A percentile compares a stretch with the other conserved stretches of the same genome.
These are phyloP conservation scores for Podabrus alpinus DNA, from an alignment of 2,888 invertebrate genomes.

Conservation along the genomic window DNA sequence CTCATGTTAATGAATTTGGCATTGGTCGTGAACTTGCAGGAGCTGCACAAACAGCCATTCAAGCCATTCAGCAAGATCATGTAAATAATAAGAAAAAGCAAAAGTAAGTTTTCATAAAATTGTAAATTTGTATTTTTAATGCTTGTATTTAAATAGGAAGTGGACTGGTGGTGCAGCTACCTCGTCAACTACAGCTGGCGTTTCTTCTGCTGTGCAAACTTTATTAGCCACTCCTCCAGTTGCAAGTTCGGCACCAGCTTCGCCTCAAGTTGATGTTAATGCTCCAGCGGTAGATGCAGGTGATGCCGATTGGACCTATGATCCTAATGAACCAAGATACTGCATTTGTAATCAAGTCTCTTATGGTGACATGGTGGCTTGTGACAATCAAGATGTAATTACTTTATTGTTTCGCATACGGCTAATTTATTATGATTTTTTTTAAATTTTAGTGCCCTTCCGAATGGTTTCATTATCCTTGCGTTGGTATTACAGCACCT, in stretches of 20 bases:
- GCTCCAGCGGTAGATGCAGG: slow-evolving; percentile 62
- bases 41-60: slow-evolving; percentile 73
- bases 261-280: slow-evolving; percentile 53
- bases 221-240: slow-evolving; percentile 49
- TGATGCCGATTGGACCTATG: slow-evolving; percentile 88
- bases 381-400: slow-evolving; percentile 92
- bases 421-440: not conserved
- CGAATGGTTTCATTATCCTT: slow-evolving; percentile 99
- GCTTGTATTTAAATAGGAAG: slow-evolving; percentile 44
- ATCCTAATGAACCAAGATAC: slow-evolving; percentile 95
- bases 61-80: slow-evolving; percentile 64
- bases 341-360: slow-evolving; percentile 97
- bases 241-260: slow-evolving; percentile 48
- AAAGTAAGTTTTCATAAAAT: slow-evolving; percentile 54
- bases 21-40: slow-evolving; percentile 73
- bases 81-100: slow-evolving; percentile 68
- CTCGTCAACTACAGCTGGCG: slow-evolving; percentile 35
- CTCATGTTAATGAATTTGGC: slow-evolving; percentile 65
- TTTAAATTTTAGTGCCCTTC: slow-evolving; percentile 81
- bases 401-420: not conserved
- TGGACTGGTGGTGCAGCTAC: slow-evolving; percentile 39
- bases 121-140: not conserved
- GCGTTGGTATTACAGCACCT: slow-evolving; percentile 93
- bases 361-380: slow-evolving; percentile 98
- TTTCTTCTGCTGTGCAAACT: slow-evolving; percentile 53